Evolutionary conservation across 2,797 vertebrate genomes (phyloP), one percentile per base, ranked within the genome.

Genomic region (Remorina albescens): DNA sequence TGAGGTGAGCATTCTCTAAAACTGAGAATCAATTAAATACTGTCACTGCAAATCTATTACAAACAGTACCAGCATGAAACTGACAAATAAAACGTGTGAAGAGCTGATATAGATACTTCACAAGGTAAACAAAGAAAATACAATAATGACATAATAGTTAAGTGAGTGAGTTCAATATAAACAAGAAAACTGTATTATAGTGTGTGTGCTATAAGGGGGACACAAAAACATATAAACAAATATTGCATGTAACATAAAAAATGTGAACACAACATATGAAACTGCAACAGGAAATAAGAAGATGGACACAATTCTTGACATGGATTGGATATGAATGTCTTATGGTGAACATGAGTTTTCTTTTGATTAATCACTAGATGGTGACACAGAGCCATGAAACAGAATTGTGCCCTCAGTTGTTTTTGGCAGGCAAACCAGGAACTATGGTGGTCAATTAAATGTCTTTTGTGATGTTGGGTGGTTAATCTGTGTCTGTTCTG

Each of bases 281-380:
- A 15, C n/a, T 23, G n/a, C 13, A 57, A 37, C 25, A 23, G n/a
- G 37, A 28, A 25, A 25, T 49, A 12, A n/a, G 23, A 47, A 11
- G 21, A 5, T 21, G 47, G n/a, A 19, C 10, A 25, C 39, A 53
- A 53, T n/a, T 36, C 4, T 0, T n/a, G 25, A 13, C 1, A 3
- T 12, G 13, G 4, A 13, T 21, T 25, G n/a, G 8, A 25, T 28
- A 30, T 49, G n/a, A 34, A 8, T 49, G 47, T 13, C 1, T 2
- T 65, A 12, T 41, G 1, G 10, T 3, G 1, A 44, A 11, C n/a
- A 37, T 26, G 18, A 13, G 3, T n/a, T 34, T 49, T 76, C n/a
- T 49, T 23, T 18, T 34, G 9, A 36, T 19, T 23, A 3, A 53
- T 25, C 81, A 50, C 64, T 68, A 82, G 82, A 79, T 84, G 78